These are phyloP conservation scores for Hormaphis cornu DNA, from an alignment of 1,140 invertebrate species.

Conservation along the genomic window DNA sequence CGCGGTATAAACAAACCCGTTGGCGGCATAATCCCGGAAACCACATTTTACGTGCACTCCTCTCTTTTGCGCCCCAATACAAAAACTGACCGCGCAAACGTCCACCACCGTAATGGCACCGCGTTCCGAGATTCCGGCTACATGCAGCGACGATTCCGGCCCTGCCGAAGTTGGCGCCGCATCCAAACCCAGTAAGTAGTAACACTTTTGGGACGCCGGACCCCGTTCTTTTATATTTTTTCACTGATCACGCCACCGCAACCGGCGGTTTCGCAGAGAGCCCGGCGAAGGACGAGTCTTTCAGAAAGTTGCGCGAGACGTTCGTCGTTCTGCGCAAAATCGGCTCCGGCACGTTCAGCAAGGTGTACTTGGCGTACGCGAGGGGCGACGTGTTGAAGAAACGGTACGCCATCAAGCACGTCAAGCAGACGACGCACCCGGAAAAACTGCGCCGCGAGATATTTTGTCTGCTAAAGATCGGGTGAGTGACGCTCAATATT, in stretches of 20 bases:
- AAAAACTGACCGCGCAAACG: no score
- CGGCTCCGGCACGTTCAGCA: conserved; percentile 73
- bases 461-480: conserved; percentile 66
- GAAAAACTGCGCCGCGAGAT: conserved; percentile 66
- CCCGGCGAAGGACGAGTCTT: background rate
- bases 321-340: conserved; percentile 61
- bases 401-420: conserved; percentile 69
- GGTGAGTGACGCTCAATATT: conserved; percentile 53
- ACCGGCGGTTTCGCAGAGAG: background rate
- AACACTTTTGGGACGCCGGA: no score
- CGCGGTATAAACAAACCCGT: background rate
- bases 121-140: background rate
- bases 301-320: conserved; percentile 42
- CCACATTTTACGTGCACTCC: no score
- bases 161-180: background rate
- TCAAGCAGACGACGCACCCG: conserved; percentile 72
- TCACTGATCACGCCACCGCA: no score
- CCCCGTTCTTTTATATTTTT: no score
- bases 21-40: background rate
- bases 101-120: background rate
- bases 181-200: background rate
- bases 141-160: background rate
- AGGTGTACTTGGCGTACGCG: conserved; percentile 63
- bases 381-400: conserved; percentile 47
- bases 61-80: no score